A percentile compares a stretch with the other conserved stretches of the same genome.
phyloP scores from a whole-genome alignment of 2,888 invertebrate species.

The Ischnus inquisitorius region DNA sequence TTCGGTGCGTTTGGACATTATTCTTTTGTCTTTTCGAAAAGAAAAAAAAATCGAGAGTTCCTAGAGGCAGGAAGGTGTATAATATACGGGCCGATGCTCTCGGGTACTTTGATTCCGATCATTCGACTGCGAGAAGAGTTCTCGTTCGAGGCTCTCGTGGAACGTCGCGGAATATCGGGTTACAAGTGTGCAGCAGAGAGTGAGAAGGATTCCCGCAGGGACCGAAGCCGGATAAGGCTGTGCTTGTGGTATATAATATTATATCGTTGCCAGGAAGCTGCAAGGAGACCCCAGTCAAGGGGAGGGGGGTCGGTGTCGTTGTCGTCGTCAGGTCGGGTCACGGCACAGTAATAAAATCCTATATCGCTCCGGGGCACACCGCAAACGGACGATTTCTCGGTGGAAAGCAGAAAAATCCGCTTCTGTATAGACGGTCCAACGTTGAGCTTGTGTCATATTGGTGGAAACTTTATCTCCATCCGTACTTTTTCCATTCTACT shows the following conservation, averaged over 20 bases:
- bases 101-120: conserved; percentile 52
- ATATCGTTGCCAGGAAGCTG: conserved; percentile 38
- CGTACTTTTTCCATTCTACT: conserved; percentile 23
- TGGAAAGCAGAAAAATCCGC: conserved; percentile 40
- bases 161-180: conserved; percentile 28
- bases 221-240: conserved; percentile 51
- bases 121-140: conserved; percentile 41
- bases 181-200: conserved; percentile 41
- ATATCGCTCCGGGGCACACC: conserved; percentile 57
- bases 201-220: conserved; percentile 47
- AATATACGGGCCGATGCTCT: conserved; percentile 43
- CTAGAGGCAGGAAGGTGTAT: not conserved
- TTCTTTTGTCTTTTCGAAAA: not conserved
- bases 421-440: conserved; percentile 1
- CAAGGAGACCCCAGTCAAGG: conserved; percentile 26
- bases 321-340: conserved; percentile 53
- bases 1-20: not conserved
- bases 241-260: conserved; percentile 47
- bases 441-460: conserved; percentile 43
- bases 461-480: conserved; percentile 45
- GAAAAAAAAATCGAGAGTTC: not conserved
- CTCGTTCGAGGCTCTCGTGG: conserved; percentile 31
- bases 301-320: conserved; percentile 27
- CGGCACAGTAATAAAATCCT: conserved; percentile 63
- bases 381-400: conserved; percentile 52